These are phyloP conservation scores for Heteropelma amictum DNA, from an alignment of 2,888 invertebrate genomes.

Conservation along the genomic window DNA sequence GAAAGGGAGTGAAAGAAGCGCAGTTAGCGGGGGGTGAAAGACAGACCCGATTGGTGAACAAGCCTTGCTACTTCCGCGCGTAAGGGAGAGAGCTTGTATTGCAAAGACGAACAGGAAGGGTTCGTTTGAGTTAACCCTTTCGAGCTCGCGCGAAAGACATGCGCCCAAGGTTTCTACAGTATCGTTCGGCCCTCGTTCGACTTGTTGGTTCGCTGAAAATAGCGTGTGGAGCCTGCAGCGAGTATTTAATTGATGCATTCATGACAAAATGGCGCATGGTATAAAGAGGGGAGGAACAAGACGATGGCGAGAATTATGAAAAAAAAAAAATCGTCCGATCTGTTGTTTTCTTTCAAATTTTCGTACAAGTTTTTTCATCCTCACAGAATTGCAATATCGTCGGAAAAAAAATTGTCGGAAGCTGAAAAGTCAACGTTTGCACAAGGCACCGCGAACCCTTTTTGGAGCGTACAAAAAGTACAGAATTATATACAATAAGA, in stretches of 20 bases:
- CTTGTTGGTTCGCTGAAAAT: slow-evolving; percentile 13
- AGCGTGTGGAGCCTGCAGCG: slow-evolving; percentile 46
- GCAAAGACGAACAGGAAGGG: slow-evolving; percentile 50
- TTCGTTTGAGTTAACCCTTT: slow-evolving; percentile 67
- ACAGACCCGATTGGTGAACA: slow-evolving; percentile 39
- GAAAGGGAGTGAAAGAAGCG: slow-evolving; percentile 4
- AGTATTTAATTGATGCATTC: slow-evolving; percentile 66
- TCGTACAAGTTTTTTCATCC: too few species aligned
- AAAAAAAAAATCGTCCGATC: slow-evolving; percentile 29
- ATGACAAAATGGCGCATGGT: slow-evolving; percentile 66
- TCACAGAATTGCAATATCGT: too few species aligned
- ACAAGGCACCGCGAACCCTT: too few species aligned
- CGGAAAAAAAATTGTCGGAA: too few species aligned
- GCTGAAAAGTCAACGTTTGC: too few species aligned
- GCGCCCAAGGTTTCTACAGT: slow-evolving; percentile 60
- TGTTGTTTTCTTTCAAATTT: too few species aligned
- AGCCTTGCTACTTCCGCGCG: slow-evolving; percentile 9
- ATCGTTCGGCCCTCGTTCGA: background rate
- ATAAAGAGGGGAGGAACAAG: background rate
- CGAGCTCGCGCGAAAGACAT: slow-evolving; percentile 62
- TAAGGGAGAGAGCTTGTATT: slow-evolving; percentile 29
- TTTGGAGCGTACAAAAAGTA: too few species aligned
- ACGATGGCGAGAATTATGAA: slow-evolving; percentile 52
- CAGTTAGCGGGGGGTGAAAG: background rate
- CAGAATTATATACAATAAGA: too few species aligned